phyloP scores from a whole-genome alignment of 1,140 invertebrate species.

The Drosophila ironensis region DNA sequence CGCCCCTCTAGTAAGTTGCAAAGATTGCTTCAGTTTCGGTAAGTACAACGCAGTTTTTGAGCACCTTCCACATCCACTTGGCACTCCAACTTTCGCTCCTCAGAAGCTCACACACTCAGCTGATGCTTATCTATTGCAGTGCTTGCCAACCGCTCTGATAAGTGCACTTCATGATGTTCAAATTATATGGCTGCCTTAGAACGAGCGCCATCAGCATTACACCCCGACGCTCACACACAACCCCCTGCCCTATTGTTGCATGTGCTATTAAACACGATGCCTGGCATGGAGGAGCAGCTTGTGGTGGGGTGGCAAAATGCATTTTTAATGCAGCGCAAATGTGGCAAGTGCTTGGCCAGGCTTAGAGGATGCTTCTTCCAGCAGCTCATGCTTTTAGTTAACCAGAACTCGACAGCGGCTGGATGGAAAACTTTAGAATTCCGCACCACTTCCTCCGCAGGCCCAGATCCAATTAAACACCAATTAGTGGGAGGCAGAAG shows the following conservation, averaged over 20 bases:
- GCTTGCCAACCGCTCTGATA: conserved; percentile 67
- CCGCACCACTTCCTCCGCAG: background rate
- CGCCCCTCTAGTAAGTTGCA: background rate
- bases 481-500: conserved; percentile 23
- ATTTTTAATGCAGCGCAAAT: conserved; percentile 77
- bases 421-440: conserved; percentile 27
- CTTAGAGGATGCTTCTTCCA: conserved; percentile 23
- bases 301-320: conserved; percentile 58
- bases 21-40: conserved; percentile 29
- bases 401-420: conserved; percentile 24
- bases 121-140: conserved; percentile 72
- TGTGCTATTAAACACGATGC: conserved; percentile 57
- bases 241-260: conserved; percentile 62
- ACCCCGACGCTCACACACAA: conserved; percentile 2
- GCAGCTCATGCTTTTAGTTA: conserved; percentile 29
- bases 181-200: conserved; percentile 67
- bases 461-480: conserved; percentile 35
- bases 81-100: background rate
- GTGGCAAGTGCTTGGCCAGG: conserved; percentile 56
- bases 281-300: conserved; percentile 1
- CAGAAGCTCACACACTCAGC: conserved; percentile 31
- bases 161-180: conserved; percentile 76
- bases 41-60: conserved; percentile 48
- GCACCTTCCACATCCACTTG: background rate
- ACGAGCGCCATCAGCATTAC: conserved; percentile 70